Evolutionary conservation across 1,140 invertebrate species (phyloP), one percentile per base, ranked within the genome.

Genomic region (Trichoplusia ni): DNA sequence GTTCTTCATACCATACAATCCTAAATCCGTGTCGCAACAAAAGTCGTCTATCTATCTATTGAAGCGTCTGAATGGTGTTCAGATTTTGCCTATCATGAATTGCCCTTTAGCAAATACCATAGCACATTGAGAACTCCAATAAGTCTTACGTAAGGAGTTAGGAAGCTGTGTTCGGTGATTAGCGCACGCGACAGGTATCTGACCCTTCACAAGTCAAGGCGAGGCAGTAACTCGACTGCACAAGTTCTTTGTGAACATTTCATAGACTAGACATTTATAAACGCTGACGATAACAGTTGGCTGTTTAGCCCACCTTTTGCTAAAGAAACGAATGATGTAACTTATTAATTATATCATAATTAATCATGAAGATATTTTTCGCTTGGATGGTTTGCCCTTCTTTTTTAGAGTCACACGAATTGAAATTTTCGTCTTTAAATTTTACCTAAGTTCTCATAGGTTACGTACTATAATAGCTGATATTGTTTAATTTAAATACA

Each of bases 131-230:
- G 8, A 13, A 4, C 54, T 31, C 33, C 25, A 21, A 31, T 29
- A 13, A 31, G 21, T n/a, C 3, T 58, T 58, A 40, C 54, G 54
- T 19, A 58, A 44, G 23, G 13, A 29, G 14, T 25, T 58, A 11
- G 54, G 37, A 58, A 54, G 9, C 14, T 29, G 16, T 67, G 54
- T 64, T 61, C 67, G 38, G 37, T 47, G 60, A 35, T 66, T 77
- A 67, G 61, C 71, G 46, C 66, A 74, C 66, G 64, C 70, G 53
- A 72, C 54, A 53, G 60, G 60, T 60, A 73, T 67, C 64, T 42
- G 78, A 81, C 74, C 77, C 73, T 77, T 81, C 70, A 75, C 73
- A 65, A 75, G 73, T 81, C 79, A 83, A 83, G 81, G 81, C 59
- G 38, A 64, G 35, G 51, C 51, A 13, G 47, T 21, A 21, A 35